phyloP scores from a whole-genome alignment of 2,797 vertebrate genomes.

The Acanthornis magna region DNA sequence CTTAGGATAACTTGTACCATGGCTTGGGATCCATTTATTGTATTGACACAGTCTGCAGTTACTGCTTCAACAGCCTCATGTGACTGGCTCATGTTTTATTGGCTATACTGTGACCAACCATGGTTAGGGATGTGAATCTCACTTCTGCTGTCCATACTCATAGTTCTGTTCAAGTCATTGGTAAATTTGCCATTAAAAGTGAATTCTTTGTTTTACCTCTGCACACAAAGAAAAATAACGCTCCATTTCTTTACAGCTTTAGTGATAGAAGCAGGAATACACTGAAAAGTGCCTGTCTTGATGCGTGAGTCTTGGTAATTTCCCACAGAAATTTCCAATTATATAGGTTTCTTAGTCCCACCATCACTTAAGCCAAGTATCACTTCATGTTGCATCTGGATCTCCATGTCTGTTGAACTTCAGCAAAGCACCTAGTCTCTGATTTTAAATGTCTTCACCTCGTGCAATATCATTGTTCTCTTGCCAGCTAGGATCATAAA shows the following conservation, averaged over 20 bases:
- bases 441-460: background rate
- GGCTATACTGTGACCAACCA: background rate
- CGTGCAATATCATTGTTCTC: background rate
- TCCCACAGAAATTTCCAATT: background rate
- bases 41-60: background rate
- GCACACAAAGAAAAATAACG: background rate
- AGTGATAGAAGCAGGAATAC: background rate
- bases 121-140: accelerated
- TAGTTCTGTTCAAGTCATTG: background rate
- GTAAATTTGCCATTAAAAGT: background rate
- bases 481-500: background rate
- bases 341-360: background rate
- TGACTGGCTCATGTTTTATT: background rate
- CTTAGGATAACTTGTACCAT: background rate
- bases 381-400: background rate
- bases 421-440: background rate
- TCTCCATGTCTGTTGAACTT: background rate
- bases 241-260: background rate
- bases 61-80: background rate
- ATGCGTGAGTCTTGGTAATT: background rate
- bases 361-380: background rate
- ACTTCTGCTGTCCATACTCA: background rate
- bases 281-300: background rate
- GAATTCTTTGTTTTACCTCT: background rate
- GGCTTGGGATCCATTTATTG: background rate